Conservation (phyloP, 2,888 invertebrate genomes). For the Hypena proboscidalis region DNA sequence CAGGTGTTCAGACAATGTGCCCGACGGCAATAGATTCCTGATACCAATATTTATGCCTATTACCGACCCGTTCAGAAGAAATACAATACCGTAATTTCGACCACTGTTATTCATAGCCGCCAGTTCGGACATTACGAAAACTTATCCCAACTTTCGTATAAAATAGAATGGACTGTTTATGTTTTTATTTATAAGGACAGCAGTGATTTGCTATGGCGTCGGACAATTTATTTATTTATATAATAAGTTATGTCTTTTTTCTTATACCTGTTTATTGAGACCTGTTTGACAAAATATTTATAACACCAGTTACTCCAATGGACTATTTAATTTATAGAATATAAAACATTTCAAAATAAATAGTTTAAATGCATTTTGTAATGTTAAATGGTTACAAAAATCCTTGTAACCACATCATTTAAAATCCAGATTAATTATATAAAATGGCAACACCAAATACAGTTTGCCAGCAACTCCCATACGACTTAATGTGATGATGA, state of each 20-base stretch:
- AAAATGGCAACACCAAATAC: slow-evolving; percentile 17
- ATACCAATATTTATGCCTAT: slow-evolving; percentile 81
- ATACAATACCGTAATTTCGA: slow-evolving; percentile 64
- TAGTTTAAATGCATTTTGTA: too few species aligned
- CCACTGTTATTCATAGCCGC: slow-evolving; percentile 44
- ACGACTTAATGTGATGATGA: slow-evolving; percentile 21
- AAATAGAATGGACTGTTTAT: slow-evolving; percentile 33
- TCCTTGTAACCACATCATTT: too few species aligned
- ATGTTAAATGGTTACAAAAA: too few species aligned
- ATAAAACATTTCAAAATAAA: too few species aligned
- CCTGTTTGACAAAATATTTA: background rate
- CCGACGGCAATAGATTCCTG: slow-evolving; percentile 76
- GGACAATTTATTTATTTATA: slow-evolving; percentile 22
- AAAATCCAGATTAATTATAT: slow-evolving; percentile 4
- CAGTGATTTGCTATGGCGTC: slow-evolving; percentile 23
- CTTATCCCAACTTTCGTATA: slow-evolving; percentile 25
- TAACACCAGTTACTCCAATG: background rate
- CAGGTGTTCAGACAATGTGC: slow-evolving; percentile 82
- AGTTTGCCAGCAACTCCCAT: slow-evolving; percentile 15
- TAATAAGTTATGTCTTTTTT: slow-evolving; percentile 9
- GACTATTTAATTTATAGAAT: too few species aligned
- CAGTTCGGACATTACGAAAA: slow-evolving; percentile 38
- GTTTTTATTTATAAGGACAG: slow-evolving; percentile 25
- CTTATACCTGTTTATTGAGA: background rate
- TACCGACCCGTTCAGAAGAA: slow-evolving; percentile 71